These are phyloP conservation scores for Junonia oenone DNA, from an alignment of 2,888 invertebrate species.

Conservation along the genomic window DNA sequence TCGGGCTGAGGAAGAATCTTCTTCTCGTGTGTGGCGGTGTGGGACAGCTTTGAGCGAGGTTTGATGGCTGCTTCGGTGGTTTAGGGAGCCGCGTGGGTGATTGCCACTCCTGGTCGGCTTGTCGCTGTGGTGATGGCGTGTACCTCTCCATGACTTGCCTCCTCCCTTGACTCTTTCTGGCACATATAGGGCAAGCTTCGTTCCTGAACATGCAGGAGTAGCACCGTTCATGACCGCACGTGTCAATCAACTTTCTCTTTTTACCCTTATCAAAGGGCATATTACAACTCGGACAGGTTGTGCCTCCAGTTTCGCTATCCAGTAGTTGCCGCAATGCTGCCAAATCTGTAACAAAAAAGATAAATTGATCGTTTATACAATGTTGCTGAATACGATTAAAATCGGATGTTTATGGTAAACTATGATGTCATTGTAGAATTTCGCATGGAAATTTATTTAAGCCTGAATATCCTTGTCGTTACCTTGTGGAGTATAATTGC, in stretches of 20 bases:
- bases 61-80: constrained; percentile 77
- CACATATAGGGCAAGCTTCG: constrained; percentile 93
- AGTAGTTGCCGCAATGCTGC: constrained; percentile 90
- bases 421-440: constrained; percentile 10
- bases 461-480: constrained; percentile 23
- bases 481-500: constrained; percentile 24
- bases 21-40: constrained; percentile 88
- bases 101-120: constrained; percentile 65
- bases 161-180: constrained; percentile 60
- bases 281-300: constrained; percentile 90
- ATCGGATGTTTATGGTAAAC: constrained; percentile 4
- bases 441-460: constrained; percentile 22
- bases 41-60: constrained; percentile 85
- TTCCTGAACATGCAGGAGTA: constrained; percentile 96
- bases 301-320: constrained; percentile 85
- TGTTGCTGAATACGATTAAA: neutral
- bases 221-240: constrained; percentile 96
- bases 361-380: constrained; percentile 18
- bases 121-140: constrained; percentile 66
- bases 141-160: constrained; percentile 69
- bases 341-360: constrained; percentile 82
- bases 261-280: constrained; percentile 98
- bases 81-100: constrained; percentile 80
- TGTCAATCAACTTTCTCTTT: constrained; percentile 95
- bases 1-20: constrained; percentile 90